These are phyloP conservation scores for Natator depressus DNA, from an alignment of 2,113 vertebrate species.

Conservation along the genomic window DNA sequence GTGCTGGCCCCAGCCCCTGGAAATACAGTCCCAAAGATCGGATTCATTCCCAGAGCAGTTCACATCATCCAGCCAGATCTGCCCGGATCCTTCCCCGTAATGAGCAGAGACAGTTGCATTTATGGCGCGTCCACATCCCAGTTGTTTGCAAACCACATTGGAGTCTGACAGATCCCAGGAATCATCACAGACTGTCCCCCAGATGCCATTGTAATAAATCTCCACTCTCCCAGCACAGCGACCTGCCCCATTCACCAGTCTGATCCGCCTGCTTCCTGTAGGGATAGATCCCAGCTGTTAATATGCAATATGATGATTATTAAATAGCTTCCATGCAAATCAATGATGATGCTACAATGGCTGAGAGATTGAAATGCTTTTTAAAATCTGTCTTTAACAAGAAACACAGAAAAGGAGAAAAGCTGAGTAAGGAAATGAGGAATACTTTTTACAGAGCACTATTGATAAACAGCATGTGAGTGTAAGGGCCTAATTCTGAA, in stretches of 20 bases:
- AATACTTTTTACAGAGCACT: background rate
- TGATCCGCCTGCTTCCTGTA: slow-evolving; percentile 68
- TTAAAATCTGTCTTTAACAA: background rate
- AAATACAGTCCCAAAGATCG: too few species aligned
- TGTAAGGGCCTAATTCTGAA: background rate
- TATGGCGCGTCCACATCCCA: too few species aligned
- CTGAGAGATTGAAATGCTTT: background rate
- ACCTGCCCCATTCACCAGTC: slow-evolving; percentile 64
- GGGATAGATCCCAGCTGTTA: background rate
- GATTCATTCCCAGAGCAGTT: too few species aligned
- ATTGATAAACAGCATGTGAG: background rate
- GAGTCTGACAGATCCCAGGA: too few species aligned
- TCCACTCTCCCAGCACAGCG: slow-evolving; percentile 80
- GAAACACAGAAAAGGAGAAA: background rate
- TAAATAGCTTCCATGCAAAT: background rate
- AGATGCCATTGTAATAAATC: slow-evolving; percentile 69
- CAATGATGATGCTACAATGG: background rate
- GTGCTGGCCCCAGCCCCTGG: too few species aligned
- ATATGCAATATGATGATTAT: background rate
- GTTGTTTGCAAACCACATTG: too few species aligned
- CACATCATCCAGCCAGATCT: too few species aligned
- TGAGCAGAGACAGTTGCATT: too few species aligned
- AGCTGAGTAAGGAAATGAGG: background rate
- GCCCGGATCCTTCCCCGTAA: too few species aligned
- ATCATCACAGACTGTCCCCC: slow-evolving; percentile 76